Evolutionary conservation across 1,140 invertebrate genomes (phyloP).

Genomic region (Anastatus disparis): DNA sequence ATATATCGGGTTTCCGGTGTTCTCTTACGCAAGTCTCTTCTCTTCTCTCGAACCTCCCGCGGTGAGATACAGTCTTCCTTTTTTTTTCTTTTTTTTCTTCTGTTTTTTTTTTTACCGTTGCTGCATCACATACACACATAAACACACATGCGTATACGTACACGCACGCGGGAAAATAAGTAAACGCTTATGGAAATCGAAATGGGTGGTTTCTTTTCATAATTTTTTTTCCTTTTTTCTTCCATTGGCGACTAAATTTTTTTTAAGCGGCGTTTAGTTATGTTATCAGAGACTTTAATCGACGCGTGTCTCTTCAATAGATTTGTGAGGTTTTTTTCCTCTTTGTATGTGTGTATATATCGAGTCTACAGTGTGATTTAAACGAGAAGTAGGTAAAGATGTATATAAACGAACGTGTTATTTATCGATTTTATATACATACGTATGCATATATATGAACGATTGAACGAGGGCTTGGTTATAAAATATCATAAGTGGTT

Average conservation of each 20-base stretch:
- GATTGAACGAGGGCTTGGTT: no score
- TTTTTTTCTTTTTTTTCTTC: no score
- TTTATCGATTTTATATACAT: background rate
- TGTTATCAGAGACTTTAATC: constrained; percentile 10
- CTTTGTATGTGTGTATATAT: background rate
- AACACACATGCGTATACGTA: no score
- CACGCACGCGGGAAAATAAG: background rate
- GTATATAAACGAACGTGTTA: background rate
- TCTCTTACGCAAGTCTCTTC: background rate
- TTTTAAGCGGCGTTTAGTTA: constrained; percentile 3
- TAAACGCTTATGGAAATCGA: constrained; percentile 4
- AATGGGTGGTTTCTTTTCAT: constrained; percentile 7
- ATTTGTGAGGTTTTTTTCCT: background rate
- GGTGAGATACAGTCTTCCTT: background rate
- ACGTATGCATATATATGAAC: no score
- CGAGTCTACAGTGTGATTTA: background rate
- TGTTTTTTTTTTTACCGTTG: constrained; percentile 7
- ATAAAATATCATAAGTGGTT: no score
- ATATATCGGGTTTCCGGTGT: constrained; percentile 14
- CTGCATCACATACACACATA: no score
- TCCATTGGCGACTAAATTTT: no score
- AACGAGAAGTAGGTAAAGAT: background rate
- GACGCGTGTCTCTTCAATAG: background rate
- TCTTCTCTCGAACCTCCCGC: background rate
- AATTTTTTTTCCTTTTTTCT: no score